Conservation (phyloP, 2,113 vertebrate species). For the Nannobrachium achirus region DNA sequence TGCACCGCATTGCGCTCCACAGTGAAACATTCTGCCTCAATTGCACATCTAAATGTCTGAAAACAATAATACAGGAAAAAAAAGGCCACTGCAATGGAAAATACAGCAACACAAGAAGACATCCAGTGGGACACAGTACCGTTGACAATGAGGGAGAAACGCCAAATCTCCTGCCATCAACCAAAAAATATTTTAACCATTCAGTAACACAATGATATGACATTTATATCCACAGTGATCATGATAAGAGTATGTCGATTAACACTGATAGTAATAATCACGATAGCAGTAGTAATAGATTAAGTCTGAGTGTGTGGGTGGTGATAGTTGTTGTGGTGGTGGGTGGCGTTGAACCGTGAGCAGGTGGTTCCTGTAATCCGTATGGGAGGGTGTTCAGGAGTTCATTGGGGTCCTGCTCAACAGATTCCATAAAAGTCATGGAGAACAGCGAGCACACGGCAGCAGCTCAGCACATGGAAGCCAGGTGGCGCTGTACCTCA, state of each 20-base stretch:
- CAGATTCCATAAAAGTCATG: slow-evolving; percentile 67
- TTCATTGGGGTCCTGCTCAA: slow-evolving; percentile 68
- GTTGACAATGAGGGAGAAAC: slow-evolving; percentile 46
- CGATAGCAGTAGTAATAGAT: slow-evolving; percentile 71
- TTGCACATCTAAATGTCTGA: slow-evolving; percentile 65
- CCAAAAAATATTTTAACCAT: slow-evolving; percentile 53
- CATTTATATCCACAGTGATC: slow-evolving; percentile 42
- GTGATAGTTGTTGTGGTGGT: too few relatives aligned
- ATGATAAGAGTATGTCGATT: slow-evolving; percentile 52
- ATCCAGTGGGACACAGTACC: slow-evolving; percentile 72
- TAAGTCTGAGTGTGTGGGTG: slow-evolving; percentile 71
- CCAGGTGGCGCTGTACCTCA: slow-evolving; percentile 73
- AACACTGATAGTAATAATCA: slow-evolving; percentile 65
- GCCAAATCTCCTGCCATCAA: slow-evolving; percentile 52
- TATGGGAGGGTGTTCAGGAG: slow-evolving; percentile 69
- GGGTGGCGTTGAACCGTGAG: slow-evolving; percentile 49
- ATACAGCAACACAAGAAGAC: slow-evolving; percentile 69
- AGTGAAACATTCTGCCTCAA: slow-evolving; percentile 72
- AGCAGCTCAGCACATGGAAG: slow-evolving; percentile 73
- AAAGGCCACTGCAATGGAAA: slow-evolving; percentile 76
- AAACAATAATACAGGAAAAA: slow-evolving; percentile 62
- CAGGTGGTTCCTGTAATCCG: slow-evolving; percentile 72
- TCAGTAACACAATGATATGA: slow-evolving; percentile 58
- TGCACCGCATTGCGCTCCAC: slow-evolving; percentile 62
- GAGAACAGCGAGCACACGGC: slow-evolving; percentile 71